These are phyloP conservation scores for Salminus brasiliensis DNA, from an alignment of 2,113 vertebrate species.

Conservation along the genomic window DNA sequence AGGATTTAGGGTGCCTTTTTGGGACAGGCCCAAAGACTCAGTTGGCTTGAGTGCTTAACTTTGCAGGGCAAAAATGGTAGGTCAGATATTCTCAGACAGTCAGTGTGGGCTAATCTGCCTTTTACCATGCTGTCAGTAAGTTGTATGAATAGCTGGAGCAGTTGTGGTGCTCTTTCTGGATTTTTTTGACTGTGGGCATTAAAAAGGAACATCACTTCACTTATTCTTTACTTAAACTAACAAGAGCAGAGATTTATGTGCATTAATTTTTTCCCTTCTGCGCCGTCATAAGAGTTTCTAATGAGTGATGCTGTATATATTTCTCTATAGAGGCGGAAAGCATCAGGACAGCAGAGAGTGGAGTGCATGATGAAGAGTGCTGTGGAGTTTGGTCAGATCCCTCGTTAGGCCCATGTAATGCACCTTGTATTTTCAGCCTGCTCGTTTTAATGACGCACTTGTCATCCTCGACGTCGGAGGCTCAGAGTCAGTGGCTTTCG, in stretches of 20 bases:
- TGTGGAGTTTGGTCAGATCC: constrained; percentile 59
- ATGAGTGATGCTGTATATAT: background rate
- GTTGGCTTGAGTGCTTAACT: no score
- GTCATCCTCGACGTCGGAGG: background rate
- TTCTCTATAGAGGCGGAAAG: background rate
- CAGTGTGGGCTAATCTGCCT: no score
- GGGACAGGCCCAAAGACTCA: no score
- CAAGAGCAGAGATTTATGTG: background rate
- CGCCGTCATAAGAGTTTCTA: background rate
- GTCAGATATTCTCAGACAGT: no score
- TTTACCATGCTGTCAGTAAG: no score
- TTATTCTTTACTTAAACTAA: background rate
- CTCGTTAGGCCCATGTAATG: background rate
- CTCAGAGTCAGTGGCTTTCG: background rate
- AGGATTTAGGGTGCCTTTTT: no score
- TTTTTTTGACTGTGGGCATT: background rate
- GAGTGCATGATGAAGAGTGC: constrained; percentile 64
- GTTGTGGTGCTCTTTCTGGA: background rate
- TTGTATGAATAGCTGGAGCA: no score
- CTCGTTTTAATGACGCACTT: constrained; percentile 9
- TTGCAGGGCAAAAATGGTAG: no score
- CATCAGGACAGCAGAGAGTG: constrained; percentile 69
- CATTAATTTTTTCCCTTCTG: background rate
- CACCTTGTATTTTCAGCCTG: constrained; percentile 4
- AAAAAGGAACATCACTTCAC: background rate